Percentiles rank a stretch among this genome's conserved stretches.
Evolutionary conservation across 37 sponge, comb jelly and placozoan species (phyloP).

Genomic region (Amphimedon queenslandica): DNA sequence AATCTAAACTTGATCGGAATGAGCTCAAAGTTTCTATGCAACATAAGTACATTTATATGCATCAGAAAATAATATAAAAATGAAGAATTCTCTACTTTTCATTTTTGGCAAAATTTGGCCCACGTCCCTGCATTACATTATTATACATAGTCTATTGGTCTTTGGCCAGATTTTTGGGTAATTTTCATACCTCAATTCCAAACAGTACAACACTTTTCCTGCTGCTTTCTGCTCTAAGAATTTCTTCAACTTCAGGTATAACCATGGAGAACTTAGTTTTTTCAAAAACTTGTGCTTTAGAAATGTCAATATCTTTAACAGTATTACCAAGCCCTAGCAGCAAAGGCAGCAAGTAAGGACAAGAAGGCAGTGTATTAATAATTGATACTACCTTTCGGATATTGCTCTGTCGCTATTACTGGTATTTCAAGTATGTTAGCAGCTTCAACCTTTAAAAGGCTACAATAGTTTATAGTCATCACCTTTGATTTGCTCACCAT

Average conservation of each 20-base stretch:
- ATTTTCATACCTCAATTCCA: conserved; percentile 82
- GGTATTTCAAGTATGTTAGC: conserved; percentile 93
- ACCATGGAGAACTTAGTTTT: conserved; percentile 98
- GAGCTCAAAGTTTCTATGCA: too few species aligned
- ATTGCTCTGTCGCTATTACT: conserved; percentile 95
- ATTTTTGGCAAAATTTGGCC: too few species aligned
- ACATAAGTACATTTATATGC: too few species aligned
- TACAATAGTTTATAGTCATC: conserved; percentile 5
- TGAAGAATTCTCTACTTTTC: too few species aligned
- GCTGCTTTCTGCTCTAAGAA: conserved; percentile 33
- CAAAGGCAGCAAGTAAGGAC: neutral
- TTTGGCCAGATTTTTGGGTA: too few species aligned
- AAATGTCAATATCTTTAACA: conserved; percentile 83
- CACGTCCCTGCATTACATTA: too few species aligned
- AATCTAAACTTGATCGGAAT: too few species aligned
- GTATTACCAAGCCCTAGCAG: conserved; percentile 86
- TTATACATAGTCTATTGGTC: too few species aligned
- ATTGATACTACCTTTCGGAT: conserved; percentile 78
- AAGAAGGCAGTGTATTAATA: neutral
- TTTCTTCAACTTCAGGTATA: conserved; percentile 74
- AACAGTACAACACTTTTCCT: conserved; percentile 91
- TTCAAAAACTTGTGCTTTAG: conserved; percentile 62
- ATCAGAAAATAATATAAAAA: too few species aligned
- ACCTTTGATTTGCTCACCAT: conserved; percentile 67
- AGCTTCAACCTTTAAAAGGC: conserved; percentile 71